Conservation (phyloP, 1,140 invertebrate species). For the Oncopeltus fasciatus region DNA sequence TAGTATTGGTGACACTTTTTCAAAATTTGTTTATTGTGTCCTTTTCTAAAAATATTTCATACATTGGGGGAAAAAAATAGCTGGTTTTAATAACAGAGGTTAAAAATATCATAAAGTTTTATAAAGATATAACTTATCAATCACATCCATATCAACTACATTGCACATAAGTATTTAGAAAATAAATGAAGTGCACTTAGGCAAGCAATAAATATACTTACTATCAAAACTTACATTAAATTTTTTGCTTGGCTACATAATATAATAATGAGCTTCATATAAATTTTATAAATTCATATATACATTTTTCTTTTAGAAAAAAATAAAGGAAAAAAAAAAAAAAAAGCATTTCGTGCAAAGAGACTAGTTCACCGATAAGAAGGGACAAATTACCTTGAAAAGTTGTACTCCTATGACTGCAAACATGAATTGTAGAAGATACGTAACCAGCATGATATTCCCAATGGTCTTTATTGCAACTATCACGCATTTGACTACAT, state of each 20-base stretch:
- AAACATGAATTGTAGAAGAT: slow-evolving; percentile 99
- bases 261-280: neutral
- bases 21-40: no score
- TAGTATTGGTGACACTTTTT: no score
- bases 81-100: no score
- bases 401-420: slow-evolving; percentile 99
- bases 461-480: slow-evolving; percentile 98
- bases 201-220: neutral
- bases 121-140: no score
- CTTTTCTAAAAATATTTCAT: neutral
- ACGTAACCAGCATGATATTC: slow-evolving; percentile 97
- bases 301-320: no score
- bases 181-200: neutral
- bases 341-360: slow-evolving; percentile 11
- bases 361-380: slow-evolving; percentile 5
- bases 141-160: neutral
- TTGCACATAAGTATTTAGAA: neutral
- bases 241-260: neutral
- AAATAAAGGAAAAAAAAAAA: neutral
- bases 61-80: no score
- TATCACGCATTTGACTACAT: slow-evolving; percentile 98
- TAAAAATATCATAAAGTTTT: no score
- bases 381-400: slow-evolving; percentile 75
- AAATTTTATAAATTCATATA: neutral
- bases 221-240: neutral